Evolutionary conservation across 2,113 vertebrate species (phyloP).

Genomic region (Xiphias gladius): DNA sequence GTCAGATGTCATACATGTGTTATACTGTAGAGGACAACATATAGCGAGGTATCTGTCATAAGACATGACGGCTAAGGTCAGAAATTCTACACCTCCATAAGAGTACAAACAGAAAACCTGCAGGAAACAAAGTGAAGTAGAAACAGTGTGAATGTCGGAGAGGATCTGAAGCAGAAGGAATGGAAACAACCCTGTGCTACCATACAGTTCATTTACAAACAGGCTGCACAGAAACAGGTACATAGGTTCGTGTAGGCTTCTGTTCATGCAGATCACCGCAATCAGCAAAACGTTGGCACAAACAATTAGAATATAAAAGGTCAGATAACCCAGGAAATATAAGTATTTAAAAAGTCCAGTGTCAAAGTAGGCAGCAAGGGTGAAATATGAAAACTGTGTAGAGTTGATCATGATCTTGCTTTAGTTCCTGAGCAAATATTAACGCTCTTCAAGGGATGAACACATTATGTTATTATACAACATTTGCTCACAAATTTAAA

Average conservation of each 20-base stretch:
- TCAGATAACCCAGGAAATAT: not conserved
- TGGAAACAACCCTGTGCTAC: conserved; percentile 43
- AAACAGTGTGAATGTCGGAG: conserved; percentile 32
- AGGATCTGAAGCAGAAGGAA: conserved; percentile 45
- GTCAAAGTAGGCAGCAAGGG: conserved; percentile 12
- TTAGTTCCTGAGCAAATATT: not conserved
- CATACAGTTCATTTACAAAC: conserved; percentile 60
- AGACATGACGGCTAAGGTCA: conserved; percentile 62
- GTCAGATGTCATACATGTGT: not conserved
- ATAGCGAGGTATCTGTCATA: conserved; percentile 65
- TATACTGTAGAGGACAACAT: conserved; percentile 56
- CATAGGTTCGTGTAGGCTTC: conserved; percentile 7
- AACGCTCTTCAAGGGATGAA: not conserved
- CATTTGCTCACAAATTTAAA: too few relatives aligned
- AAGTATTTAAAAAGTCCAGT: not conserved
- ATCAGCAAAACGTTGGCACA: not conserved
- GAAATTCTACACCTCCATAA: conserved; percentile 55
- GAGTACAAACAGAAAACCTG: conserved; percentile 76
- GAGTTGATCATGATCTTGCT: not conserved
- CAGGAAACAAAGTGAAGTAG: conserved; percentile 51
- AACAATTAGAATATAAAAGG: not conserved
- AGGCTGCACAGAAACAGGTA: conserved; percentile 72
- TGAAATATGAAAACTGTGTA: conserved; percentile 6
- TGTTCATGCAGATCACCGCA: not conserved
- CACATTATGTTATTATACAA: not conserved